Evolutionary conservation across 2,113 vertebrate genomes (phyloP).

Genomic region (Hyperopisus bebe): DNA sequence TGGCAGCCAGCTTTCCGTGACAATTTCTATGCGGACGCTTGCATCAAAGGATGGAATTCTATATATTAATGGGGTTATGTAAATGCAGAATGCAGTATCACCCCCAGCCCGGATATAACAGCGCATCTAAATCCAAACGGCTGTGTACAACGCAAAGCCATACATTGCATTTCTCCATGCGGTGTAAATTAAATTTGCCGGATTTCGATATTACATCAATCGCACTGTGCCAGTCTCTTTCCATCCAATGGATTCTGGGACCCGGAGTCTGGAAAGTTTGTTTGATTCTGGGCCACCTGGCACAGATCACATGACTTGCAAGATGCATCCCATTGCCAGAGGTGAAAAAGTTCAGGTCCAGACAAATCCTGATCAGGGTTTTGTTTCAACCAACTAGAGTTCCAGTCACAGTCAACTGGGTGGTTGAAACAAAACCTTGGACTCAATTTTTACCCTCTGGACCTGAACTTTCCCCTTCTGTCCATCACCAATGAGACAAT

Average conservation of each 20-base stretch:
- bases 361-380: neutral
- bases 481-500: neutral
- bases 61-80: conserved; percentile 52
- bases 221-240: conserved; percentile 28
- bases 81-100: conserved; percentile 48
- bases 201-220: conserved; percentile 25
- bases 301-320: neutral
- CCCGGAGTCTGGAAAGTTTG: neutral
- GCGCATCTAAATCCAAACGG: conserved; percentile 40
- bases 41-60: conserved; percentile 4
- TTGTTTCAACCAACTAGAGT: neutral
- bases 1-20: conserved; percentile 43
- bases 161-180: conserved; percentile 20
- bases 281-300: neutral
- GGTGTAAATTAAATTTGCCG: conserved; percentile 39
- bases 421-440: neutral
- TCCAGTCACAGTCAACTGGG: neutral
- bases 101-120: conserved; percentile 47
- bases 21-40: conserved; percentile 21
- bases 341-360: neutral
- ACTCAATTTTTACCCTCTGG: neutral
- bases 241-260: neutral
- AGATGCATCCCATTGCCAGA: neutral
- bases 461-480: neutral
- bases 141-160: conserved; percentile 38